Base-by-base conservation (phyloP, 2,113 vertebrate genomes). In the Patagioenas fasciata region DNA sequence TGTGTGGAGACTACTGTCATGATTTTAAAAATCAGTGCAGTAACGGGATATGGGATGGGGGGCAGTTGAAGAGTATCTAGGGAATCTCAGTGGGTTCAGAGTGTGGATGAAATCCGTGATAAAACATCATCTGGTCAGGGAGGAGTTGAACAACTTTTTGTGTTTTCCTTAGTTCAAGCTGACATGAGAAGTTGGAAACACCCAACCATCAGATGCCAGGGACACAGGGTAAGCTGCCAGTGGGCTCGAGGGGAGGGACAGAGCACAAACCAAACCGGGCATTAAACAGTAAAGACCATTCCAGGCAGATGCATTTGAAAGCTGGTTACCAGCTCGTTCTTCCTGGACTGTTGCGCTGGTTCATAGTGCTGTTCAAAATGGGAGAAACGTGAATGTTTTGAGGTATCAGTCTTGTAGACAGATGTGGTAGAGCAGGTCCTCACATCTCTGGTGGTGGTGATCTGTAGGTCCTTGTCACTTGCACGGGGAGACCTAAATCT, bases 151-250 rank as follows among this genome's bases (percentile, higher is more conserved):
- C 96, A 93, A 93, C 89, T 91, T 93, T 96, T 92, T 97, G 95
- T 96, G 95, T 96, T 97, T 97, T 95, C 88, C 95, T 96, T 96
- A 95, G 96, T 97, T 97, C 91, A 97, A 96, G 96, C 95, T 96
- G 96, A 91, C 93, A 96, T 66, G 95, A 93, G 96, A 95, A 96
- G 95, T 96, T 96, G 96, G 96, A 96, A 97, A 96, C 93, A 94
- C 85, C 54, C 93, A 97, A 87, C 86, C 95, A 93, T 95, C 93
- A 96, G 96, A 96, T 96, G 85, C 93, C 93, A 97, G 96, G 96
- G 96, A 95, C 75, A 73, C 93, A 91, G 96, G 96, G 96, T 97
- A 96, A 96, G 96, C 96, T 94, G 95, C 93, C 96, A 94, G 96
- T 80, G 92, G 96, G 96, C 80, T 77, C 61, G 86, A 96, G 95